Evolutionary conservation across 1,140 invertebrate genomes (phyloP).

Genomic region (Sycophila sp.): DNA sequence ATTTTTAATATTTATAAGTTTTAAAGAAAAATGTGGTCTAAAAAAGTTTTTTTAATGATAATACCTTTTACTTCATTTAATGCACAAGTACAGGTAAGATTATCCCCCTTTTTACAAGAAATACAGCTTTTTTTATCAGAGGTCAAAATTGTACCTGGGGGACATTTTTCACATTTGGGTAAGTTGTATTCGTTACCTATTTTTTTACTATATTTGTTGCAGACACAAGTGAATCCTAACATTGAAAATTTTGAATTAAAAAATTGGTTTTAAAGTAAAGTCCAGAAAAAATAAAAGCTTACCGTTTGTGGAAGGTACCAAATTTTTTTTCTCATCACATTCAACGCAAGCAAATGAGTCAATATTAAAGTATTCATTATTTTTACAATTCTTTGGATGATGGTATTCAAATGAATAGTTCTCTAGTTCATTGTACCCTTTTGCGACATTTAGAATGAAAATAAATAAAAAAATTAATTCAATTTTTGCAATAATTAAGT

Average conservation of each 20-base stretch:
- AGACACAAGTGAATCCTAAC: constrained; percentile 53
- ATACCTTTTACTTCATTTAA: constrained; percentile 57
- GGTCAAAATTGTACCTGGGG: constrained; percentile 49
- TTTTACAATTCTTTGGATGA: constrained; percentile 47
- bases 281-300: constrained; percentile 18
- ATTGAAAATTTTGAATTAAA: constrained; percentile 27
- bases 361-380: constrained; percentile 54
- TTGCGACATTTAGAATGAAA: not conserved
- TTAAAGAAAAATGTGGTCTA: not conserved
- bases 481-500: not conserved
- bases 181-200: constrained; percentile 45
- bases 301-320: constrained; percentile 54
- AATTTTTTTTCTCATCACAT: constrained; percentile 52
- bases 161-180: constrained; percentile 53
- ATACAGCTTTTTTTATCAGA: constrained; percentile 58
- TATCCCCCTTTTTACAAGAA: constrained; percentile 47
- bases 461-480: constrained; percentile 2
- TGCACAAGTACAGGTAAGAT: constrained; percentile 52
- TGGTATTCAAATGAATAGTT: constrained; percentile 48
- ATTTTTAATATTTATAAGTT: constrained; percentile 8
- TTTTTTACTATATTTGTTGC: constrained; percentile 52
- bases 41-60: constrained; percentile 4
- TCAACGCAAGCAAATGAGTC: constrained; percentile 48
- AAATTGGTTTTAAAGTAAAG: constrained; percentile 24
- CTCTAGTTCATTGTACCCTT: not conserved